These are phyloP conservation scores for Naso thynnoides DNA, from an alignment of 2,797 vertebrate genomes.

Conservation along the genomic window DNA sequence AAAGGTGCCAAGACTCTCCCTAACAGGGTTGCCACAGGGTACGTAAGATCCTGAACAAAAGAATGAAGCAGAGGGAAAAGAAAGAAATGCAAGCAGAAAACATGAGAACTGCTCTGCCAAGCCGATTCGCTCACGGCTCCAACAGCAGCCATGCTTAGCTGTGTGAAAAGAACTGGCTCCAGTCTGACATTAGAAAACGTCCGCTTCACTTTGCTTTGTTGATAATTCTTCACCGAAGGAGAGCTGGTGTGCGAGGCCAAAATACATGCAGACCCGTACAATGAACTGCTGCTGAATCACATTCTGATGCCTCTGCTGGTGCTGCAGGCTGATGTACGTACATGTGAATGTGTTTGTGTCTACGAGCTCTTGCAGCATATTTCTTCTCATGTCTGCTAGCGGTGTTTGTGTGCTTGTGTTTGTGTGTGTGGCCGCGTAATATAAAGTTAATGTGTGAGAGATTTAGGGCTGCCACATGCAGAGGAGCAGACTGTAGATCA, in stretches of 20 bases:
- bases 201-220: slow-evolving; percentile 44
- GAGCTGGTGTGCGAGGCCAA: slow-evolving; percentile 4
- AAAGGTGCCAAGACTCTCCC: background rate
- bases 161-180: slow-evolving; percentile 50
- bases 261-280: slow-evolving; percentile 27
- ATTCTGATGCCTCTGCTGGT: background rate
- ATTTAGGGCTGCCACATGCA: slow-evolving; percentile 54
- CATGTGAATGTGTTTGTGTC: slow-evolving; percentile 8
- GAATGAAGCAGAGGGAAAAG: slow-evolving; percentile 8
- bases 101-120: slow-evolving; percentile 37
- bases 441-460: slow-evolving; percentile 36
- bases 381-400: slow-evolving; percentile 20
- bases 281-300: slow-evolving; percentile 23
- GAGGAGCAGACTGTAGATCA: slow-evolving; percentile 54
- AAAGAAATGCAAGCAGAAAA: slow-evolving; percentile 26
- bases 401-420: slow-evolving; percentile 28
- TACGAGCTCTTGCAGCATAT: background rate
- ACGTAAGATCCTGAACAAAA: slow-evolving; percentile 1
- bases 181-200: slow-evolving; percentile 39
- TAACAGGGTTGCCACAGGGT: background rate
- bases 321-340: background rate
- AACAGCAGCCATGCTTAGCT: slow-evolving; percentile 45
- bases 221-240: slow-evolving; percentile 38
- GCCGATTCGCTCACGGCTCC: slow-evolving; percentile 16
- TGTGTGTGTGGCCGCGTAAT: slow-evolving; percentile 18